phyloP scores from a whole-genome alignment of 2,888 invertebrate species.

The Nesidiocoris tenuis region DNA sequence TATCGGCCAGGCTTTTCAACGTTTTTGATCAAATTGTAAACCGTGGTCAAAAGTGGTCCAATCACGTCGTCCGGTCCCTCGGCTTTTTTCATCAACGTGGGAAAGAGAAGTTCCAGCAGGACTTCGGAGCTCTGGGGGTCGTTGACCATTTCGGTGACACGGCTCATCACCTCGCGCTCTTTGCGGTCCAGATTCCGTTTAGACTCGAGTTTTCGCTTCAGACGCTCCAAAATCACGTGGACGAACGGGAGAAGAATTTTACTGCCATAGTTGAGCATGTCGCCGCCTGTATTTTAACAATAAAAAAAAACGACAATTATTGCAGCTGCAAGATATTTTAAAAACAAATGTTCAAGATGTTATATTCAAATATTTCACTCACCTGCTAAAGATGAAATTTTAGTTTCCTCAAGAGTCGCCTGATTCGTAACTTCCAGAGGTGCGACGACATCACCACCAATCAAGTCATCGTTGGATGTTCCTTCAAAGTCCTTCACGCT shows the following conservation, averaged over 20 bases:
- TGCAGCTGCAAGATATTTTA: too few species aligned
- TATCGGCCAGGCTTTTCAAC: conserved; percentile 66
- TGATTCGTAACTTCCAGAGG: not conserved
- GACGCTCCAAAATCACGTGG: conserved; percentile 65
- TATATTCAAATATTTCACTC: too few species aligned
- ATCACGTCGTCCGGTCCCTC: conserved; percentile 65
- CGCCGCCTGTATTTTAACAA: too few species aligned
- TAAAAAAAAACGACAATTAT: too few species aligned
- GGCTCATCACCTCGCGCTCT: conserved; percentile 72
- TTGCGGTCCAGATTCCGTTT: conserved; percentile 64
- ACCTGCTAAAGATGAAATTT: too few species aligned
- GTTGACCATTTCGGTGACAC: conserved; percentile 72
- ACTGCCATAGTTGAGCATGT: conserved; percentile 63
- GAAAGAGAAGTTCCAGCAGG: conserved; percentile 68
- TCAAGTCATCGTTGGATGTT: conserved; percentile 10
- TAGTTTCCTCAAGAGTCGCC: conserved; percentile 10
- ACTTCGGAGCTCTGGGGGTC: conserved; percentile 63
- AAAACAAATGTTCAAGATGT: too few species aligned
- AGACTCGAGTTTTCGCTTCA: conserved; percentile 65
- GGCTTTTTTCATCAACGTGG: conserved; percentile 67
- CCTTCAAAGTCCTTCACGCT: conserved; percentile 59
- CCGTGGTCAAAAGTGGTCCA: conserved; percentile 68
- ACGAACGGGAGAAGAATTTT: conserved; percentile 73
- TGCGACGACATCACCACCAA: conserved; percentile 53
- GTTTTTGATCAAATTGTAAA: conserved; percentile 72